Evolutionary conservation across 2,797 vertebrate species (phyloP), one percentile per base, ranked within the genome.

Genomic region (Peromyscus nudipes): DNA sequence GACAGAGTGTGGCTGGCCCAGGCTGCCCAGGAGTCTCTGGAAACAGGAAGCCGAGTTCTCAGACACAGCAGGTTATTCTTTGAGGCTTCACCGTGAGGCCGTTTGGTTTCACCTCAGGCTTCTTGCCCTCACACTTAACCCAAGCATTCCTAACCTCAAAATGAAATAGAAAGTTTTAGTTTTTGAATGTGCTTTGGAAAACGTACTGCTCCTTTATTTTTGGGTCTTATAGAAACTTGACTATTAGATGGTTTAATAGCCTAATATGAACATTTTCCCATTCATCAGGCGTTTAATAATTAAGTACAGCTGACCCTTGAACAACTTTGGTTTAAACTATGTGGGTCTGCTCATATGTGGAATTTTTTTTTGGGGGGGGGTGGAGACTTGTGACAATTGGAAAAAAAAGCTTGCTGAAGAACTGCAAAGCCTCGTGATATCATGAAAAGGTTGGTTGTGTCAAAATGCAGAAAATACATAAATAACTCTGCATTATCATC

Each of bases 101-200:
- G 55, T 62, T n/a, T 25, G 64, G 17, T 11, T 57, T 82, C 27
- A 27, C 10, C 21, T 7, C 6, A 9, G 13, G 81, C 1, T 40
- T 77, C n/a, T 46, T 8, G 10, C 4, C 19, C 10, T 6, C 29
- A 49, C 17, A 17, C 46, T 73, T 60, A 82, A 6, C 65, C 57
- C 77, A 40, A 49, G 12, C 19, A 5, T 23, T 76, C 69, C 71
- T 52, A 16, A 82, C 80, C 83, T 65, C 60, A 79, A n/a, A 83
- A 1, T 31, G 62, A 77, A 25, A 31, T 65, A 57, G 40, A 6
- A 9, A 67, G 40, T 57, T 79, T 91, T 85, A 77, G 46, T 77
- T 95, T 89, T 71, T 40, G 31, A 83, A 76, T 27, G 27, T 91
- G 40, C 7, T 91, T 90, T 64, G 82, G 80, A 75, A 94, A 91